A percentile compares a stretch with the other conserved stretches of the same genome.
phyloP scores from a whole-genome alignment of 1,140 invertebrate genomes.

The Tetraneura akinire region DNA sequence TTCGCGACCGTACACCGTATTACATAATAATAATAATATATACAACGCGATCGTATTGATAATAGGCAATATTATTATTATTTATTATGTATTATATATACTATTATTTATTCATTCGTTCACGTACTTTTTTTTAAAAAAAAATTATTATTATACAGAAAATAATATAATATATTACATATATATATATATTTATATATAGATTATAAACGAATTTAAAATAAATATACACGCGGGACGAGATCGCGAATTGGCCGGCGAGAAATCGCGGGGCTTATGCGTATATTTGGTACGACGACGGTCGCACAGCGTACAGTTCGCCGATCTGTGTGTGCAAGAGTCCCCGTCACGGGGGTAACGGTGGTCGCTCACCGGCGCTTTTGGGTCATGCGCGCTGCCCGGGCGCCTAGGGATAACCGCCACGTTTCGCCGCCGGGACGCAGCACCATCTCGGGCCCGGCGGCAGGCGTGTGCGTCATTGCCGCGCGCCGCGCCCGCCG shows the following conservation, averaged over 20 bases:
- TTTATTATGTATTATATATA: no score
- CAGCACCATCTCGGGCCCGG: slow-evolving; percentile 44
- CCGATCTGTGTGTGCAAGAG: slow-evolving; percentile 45
- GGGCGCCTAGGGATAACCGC: slow-evolving; percentile 46
- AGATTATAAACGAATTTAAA: no score
- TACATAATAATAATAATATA: not conserved
- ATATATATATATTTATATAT: no score
- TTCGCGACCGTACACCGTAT: not conserved
- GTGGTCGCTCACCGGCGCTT: slow-evolving; percentile 39
- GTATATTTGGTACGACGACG: slow-evolving; percentile 7
- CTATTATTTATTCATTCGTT: no score
- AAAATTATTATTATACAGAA: no score
- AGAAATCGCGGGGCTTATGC: no score
- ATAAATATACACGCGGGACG: no score
- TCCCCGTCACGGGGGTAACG: slow-evolving; percentile 35
- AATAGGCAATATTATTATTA: no score
- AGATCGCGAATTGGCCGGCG: not conserved
- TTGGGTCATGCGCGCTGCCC: slow-evolving; percentile 44
- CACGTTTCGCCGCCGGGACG: slow-evolving; percentile 46
- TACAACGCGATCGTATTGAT: no score
- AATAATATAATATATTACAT: no score
- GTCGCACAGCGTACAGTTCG: slow-evolving; percentile 46
- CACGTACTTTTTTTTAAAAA: no score
- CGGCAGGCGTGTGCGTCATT: slow-evolving; percentile 44
- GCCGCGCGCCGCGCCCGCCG: not conserved